These are phyloP conservation scores for Tetramorium bicarinatum DNA, from an alignment of 2,888 invertebrate genomes.

Conservation along the genomic window DNA sequence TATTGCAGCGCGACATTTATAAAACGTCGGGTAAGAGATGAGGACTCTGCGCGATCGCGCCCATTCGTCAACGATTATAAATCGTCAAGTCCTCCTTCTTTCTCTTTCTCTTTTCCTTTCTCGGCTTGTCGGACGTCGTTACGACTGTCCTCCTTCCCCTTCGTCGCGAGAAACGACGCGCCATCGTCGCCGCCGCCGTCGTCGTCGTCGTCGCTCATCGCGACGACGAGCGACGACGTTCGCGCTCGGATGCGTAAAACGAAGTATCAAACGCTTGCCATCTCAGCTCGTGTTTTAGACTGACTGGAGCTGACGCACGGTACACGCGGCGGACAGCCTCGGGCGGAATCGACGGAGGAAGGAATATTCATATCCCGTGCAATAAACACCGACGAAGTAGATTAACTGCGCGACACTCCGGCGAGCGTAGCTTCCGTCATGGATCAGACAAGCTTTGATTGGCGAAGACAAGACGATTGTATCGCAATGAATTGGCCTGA, in stretches of 20 bases:
- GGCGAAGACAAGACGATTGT: conserved; percentile 5
- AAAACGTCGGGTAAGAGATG: conserved; percentile 77
- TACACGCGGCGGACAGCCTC: background rate
- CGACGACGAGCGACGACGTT: conserved; percentile 24
- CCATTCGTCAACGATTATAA: conserved; percentile 81
- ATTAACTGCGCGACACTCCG: conserved; percentile 13
- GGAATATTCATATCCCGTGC: conserved; percentile 18
- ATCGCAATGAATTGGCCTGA: conserved; percentile 1
- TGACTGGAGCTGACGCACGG: conserved; percentile 29
- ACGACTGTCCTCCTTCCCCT: conserved; percentile 7
- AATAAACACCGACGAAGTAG: background rate
- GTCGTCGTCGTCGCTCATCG: conserved; percentile 30
- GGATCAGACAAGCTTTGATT: background rate
- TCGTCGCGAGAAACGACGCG: conserved; percentile 25
- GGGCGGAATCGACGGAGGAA: background rate
- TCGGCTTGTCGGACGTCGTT: conserved; percentile 6
- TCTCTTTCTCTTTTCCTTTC: conserved; percentile 32
- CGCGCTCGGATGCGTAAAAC: conserved; percentile 45
- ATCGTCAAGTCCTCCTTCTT: conserved; percentile 75
- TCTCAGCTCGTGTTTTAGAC: conserved; percentile 44
- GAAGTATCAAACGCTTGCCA: conserved; percentile 38
- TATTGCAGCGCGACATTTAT: conserved; percentile 85
- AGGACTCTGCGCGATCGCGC: conserved; percentile 70
- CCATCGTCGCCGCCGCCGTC: conserved; percentile 28
- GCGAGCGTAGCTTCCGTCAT: background rate